Base-by-base conservation (phyloP, 2,113 vertebrate genomes). In the Sarotherodon lohbergeri region DNA sequence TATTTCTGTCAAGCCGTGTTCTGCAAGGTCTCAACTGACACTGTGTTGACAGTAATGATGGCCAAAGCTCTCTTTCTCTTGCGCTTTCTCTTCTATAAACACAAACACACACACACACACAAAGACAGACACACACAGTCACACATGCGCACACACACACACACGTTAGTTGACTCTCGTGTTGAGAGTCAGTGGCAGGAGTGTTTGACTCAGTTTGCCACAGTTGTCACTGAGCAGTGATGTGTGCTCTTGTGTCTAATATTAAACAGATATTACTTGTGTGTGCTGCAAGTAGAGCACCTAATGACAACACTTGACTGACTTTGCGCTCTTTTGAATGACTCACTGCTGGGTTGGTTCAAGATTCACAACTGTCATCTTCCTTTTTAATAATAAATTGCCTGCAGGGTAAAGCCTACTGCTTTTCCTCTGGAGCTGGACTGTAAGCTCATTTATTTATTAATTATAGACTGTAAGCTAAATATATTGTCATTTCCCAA, bases 1-100 rank as follows among this genome's bases (percentile, higher is more conserved):
- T 34, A 80, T 19, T 79, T 88, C 34, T 59, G 81, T 89, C 73
- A 59, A 48, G 27, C 19, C 19, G 4, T 32, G 82, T 13, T 86
- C 89, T 94, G 90, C 81, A 85, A 81, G 27, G 9, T 61, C 73
- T 94, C 90, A 90, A 54, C 82, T 86, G 79, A 89, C 86, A 90
- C 88, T 78, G 24, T 89, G 83, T 89, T 91, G 85, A 93, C 82
- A 80, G 79, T 88, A 81, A 85, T 87, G 87, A 83, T 32, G 6
- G 87, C 80, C 88, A 89, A 55, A 82, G 14, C 27, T 43, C 48
- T 39, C 43, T 73, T 43, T 82, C 82, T 29, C 46, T 84, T 66
- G 56, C 13, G 6, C 3, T 29, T 10, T 66, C 73, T 71, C 48
- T 59, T 78, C 36, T 80, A 82, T 68, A 61, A 46, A 73, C 71